A percentile compares a stretch with the other conserved stretches of the same genome.
These are phyloP conservation scores for Myotis daubentonii DNA, from an alignment of 2,797 vertebrate species.

Conservation along the genomic window DNA sequence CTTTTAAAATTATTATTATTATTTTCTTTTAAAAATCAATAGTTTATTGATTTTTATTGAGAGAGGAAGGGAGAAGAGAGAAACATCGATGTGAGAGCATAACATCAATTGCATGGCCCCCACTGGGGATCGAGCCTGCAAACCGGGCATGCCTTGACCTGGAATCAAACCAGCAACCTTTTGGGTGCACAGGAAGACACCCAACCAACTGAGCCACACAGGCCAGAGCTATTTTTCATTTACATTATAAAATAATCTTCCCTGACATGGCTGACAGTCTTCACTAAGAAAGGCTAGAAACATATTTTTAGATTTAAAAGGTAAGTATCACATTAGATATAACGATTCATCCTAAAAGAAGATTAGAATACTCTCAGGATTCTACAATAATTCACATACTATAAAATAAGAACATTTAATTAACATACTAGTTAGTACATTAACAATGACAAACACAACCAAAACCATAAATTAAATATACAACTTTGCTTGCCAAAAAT, in stretches of 20 bases:
- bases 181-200: background rate
- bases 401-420: slow-evolving; percentile 36
- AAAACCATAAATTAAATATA: background rate
- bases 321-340: background rate
- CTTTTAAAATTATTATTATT: background rate
- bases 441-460: background rate
- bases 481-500: background rate
- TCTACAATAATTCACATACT: slow-evolving; percentile 8
- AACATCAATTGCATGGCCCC: too few species aligned
- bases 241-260: slow-evolving; percentile 26
- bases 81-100: background rate
- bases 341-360: background rate
- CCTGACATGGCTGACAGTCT: background rate
- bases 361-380: background rate
- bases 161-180: background rate
- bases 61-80: background rate
- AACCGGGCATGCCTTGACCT: background rate
- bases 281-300: slow-evolving; percentile 34
- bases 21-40: background rate
- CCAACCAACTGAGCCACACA: background rate
- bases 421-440: background rate
- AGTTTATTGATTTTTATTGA: background rate
- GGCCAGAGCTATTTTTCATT: background rate
- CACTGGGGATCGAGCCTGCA: background rate
- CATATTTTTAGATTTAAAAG: background rate